Conservation (phyloP, 2,888 invertebrate species). For the Coelopa pilipes region DNA sequence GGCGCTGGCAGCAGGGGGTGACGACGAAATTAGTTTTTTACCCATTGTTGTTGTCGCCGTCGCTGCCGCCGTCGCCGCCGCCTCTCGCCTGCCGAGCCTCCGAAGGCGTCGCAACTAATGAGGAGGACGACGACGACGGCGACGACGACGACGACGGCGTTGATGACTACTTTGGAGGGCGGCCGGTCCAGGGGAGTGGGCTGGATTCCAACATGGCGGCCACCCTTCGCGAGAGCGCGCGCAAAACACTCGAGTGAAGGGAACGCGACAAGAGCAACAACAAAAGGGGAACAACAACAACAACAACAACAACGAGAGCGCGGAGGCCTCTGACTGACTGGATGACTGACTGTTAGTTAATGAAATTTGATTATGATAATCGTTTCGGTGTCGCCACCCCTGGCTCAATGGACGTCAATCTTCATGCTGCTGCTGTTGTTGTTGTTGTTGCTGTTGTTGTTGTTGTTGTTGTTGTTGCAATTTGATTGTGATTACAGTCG, state of each 20-base stretch:
- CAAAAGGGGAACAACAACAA: conserved; percentile 6
- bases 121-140: not conserved
- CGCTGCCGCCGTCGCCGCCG: too few relatives aligned
- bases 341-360: conserved; percentile 21
- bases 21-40: not conserved
- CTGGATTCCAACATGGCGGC: conserved; percentile 29
- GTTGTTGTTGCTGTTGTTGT: not conserved
- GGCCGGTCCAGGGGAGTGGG: not conserved
- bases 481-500: too few relatives aligned
- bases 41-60: not conserved
- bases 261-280: conserved; percentile 4
- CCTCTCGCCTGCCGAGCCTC: too few relatives aligned
- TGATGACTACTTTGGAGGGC: conserved; percentile 22
- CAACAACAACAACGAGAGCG: not conserved
- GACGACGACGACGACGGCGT: not conserved
- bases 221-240: conserved; percentile 22
- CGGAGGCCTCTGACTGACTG: not conserved
- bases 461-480: conserved; percentile 13
- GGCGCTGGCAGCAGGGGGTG: conserved; percentile 3
- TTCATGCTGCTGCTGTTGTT: too few relatives aligned
- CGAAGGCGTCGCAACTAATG: not conserved
- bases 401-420: not conserved
- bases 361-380: conserved; percentile 37
- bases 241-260: not conserved
- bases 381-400: conserved; percentile 23